Evolutionary conservation across 2,113 vertebrate species (phyloP), one percentile per base, ranked within the genome.

Genomic region (Tragelaphus strepsiceros): DNA sequence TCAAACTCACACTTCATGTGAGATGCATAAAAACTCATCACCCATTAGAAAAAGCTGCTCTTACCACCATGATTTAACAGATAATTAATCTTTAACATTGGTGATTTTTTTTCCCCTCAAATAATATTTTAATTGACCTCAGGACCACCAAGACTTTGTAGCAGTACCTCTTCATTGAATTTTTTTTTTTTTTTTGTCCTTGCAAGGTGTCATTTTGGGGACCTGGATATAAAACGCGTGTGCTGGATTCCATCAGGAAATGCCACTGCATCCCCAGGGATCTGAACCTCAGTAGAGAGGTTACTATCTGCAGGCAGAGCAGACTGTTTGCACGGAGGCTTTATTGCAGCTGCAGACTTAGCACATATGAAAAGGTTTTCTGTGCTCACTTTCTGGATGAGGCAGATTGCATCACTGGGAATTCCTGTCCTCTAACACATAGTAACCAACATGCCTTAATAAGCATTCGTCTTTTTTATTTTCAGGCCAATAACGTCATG

Each of bases 351-450:
- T 98, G 98, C 98, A 98, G 98, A 97, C 98, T 98, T 98, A 98
- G 97, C 97, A 97, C 98, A 98, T 97, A 99, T 99, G 99, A 99
- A 99, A 99, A 98, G 99, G 97, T 98, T 98, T 99, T 99, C 98
- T 99, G 99, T 99, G 95, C 98, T 99, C 97, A 30, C 96, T 97
- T 98, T 98, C 97, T 98, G 99, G 98, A 98, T 98, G 98, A 98
- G 98, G 98, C 97, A 10, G 91, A 98, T 99, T 99, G 98, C 98
- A 98, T 99, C 98, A 99, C 97, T 71, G 14, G 94, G 98, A 98
- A 98, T 98, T 98, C 98, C 98, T 98, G 98, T 98, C 98, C 97
- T 97, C 98, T 98, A 98, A 98, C 98, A 98, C 97, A 98, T 54
- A 97, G 98, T 98, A 92, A 97, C 98, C 98, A 98, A 94, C 82